A percentile compares a stretch with the other conserved stretches of the same genome.
These are phyloP conservation scores for Fringilla coelebs DNA, from an alignment of 2,797 vertebrate genomes.

Conservation along the genomic window DNA sequence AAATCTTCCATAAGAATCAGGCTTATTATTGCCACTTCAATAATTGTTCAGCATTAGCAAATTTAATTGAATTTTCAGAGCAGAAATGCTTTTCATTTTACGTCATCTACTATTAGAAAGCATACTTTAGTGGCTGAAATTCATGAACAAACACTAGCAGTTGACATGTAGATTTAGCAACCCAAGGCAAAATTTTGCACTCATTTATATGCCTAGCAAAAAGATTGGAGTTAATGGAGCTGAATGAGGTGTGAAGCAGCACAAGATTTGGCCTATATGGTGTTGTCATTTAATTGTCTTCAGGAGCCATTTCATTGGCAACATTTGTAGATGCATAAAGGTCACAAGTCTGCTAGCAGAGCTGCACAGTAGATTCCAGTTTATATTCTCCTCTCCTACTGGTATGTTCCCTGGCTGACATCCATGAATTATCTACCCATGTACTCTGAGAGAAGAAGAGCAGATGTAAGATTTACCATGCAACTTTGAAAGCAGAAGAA, in stretches of 20 bases:
- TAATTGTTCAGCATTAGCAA: background rate
- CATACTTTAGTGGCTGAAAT: background rate
- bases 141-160: background rate
- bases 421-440: background rate
- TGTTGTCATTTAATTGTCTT: conserved; percentile 17
- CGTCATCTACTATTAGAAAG: background rate
- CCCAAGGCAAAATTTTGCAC: background rate
- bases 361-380: conserved; percentile 13
- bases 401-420: conserved; percentile 22
- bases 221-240: background rate
- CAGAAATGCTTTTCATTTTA: conserved; percentile 9
- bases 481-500: conserved; percentile 42
- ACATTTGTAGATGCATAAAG: background rate
- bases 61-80: background rate
- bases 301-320: conserved; percentile 10
- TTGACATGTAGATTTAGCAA: background rate
- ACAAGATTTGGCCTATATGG: background rate
- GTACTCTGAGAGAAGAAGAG: background rate
- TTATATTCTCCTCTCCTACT: conserved; percentile 16
- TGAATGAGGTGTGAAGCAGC: conserved; percentile 27
- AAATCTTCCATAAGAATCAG: background rate
- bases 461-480: conserved; percentile 11
- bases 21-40: background rate
- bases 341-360: conserved; percentile 10
- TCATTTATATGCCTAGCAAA: background rate